These are phyloP conservation scores for Dromaius novaehollandiae DNA, from an alignment of 2,113 vertebrate genomes.

Conservation along the genomic window DNA sequence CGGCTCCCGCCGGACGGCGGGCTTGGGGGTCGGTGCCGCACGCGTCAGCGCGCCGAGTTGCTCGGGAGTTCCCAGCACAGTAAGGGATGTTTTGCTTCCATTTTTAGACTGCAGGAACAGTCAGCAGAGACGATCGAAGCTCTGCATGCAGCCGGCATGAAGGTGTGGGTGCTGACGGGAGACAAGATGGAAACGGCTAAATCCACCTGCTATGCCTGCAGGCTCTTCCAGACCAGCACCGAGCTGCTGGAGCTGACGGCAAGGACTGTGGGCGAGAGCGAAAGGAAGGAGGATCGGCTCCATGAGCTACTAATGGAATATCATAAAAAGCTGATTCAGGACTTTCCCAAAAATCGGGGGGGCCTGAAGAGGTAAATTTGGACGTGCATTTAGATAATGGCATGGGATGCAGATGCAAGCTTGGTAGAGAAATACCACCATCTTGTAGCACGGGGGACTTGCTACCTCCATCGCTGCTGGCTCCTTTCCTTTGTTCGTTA, in stretches of 20 bases:
- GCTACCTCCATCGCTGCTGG: fast-evolving
- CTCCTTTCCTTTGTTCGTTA: not conserved
- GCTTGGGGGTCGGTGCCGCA: no score
- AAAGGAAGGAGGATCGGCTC: conserved; percentile 84
- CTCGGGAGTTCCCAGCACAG: not conserved
- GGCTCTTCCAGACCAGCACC: conserved; percentile 90
- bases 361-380: conserved; percentile 82
- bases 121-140: conserved; percentile 95
- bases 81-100: not conserved
- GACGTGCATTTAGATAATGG: fast-evolving
- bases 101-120: conserved; percentile 90
- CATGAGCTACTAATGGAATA: conserved; percentile 91
- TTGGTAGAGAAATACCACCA: fast-evolving
- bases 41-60: no score
- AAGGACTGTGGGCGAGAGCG: conserved; percentile 81
- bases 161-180: conserved; percentile 96
- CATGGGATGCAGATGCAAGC: not conserved
- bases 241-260: conserved; percentile 92
- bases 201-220: conserved; percentile 95
- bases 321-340: conserved; percentile 88
- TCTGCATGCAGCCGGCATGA: conserved; percentile 92
- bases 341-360: conserved; percentile 78
- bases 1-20: no score
- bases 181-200: conserved; percentile 99
- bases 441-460: not conserved